Base-by-base conservation (phyloP, 1,140 invertebrate species). In the Pachypsylla venusta region DNA sequence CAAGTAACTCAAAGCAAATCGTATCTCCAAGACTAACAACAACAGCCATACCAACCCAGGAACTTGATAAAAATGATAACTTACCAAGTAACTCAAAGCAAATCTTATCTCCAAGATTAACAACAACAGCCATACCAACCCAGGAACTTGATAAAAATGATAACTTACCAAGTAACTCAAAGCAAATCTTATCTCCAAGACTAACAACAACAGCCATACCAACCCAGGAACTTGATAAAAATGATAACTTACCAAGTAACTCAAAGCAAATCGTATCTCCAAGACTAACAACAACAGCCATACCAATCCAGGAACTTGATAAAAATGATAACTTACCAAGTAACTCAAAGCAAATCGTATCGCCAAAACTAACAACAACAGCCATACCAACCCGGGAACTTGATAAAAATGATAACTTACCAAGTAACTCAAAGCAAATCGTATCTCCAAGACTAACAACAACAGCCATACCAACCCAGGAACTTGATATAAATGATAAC, bases 331-430 rank as follows among this genome's bases (percentile, higher is more conserved):
- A 64, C 64, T 75, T 77, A 85, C 85, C 87, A 12, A 90, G 71
- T 24, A 85, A 68, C 66, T 82, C 76, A 68, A 90, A 89, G 68
- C 87, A 90, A 57, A 90, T 86, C 2, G 85, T 80, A 75, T 92
- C 88, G 1, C 80, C 83, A 59, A 91, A 78, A 62, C 82, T 87
- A 28, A 87, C 84, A 35, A 86, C 81, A 22, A 89, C 80, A 1
- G 87, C 83, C 77, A 89, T 87, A n/a, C 84, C 81, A 16, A 85
- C 70, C 87, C 87, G 90, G 57, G 79, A 84, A n/a, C n/a, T n/a
- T n/a, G n/a, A n/a, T n/a, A n/a, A n/a, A n/a, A 48, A 48, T 22
- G 16, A 48, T 3, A 26, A 64, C 64, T 75, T 77, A 85, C 85
- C 87, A 12, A 90, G 71, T 24, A 85, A 68, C 66, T 82, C 76